phyloP scores from a whole-genome alignment of 2,113 vertebrate genomes.

The Cinclus mexicanus region DNA sequence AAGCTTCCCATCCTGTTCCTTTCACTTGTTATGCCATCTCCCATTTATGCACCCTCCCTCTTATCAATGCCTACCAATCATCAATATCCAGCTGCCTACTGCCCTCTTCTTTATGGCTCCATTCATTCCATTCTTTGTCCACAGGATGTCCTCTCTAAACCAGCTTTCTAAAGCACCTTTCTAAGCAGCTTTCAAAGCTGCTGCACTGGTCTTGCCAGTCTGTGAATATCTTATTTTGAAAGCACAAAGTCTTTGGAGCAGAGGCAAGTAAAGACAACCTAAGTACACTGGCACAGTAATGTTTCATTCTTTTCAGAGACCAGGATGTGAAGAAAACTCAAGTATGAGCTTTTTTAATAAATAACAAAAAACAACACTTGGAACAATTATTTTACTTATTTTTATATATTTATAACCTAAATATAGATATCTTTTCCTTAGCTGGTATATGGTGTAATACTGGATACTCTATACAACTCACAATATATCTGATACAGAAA shows the following conservation, averaged over 20 bases:
- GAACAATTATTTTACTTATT: not conserved
- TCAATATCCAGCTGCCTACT: not conserved
- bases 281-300: not conserved
- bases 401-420: not conserved
- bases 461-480: not conserved
- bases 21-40: not conserved
- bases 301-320: not conserved
- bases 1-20: not conserved
- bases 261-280: not conserved
- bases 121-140: not conserved
- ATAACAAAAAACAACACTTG: not conserved
- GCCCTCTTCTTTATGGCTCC: not conserved
- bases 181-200: not conserved
- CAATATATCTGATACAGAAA: not conserved
- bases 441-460: not conserved
- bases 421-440: not conserved
- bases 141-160: constrained; percentile 36
- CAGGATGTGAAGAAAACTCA: not conserved
- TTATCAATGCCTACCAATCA: not conserved
- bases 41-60: not conserved
- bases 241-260: not conserved
- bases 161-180: not conserved
- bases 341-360: not conserved
- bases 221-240: not conserved
- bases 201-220: not conserved